Percentiles rank a stretch among this genome's conserved stretches.
Evolutionary conservation across 64 coral and sea anemone species (phyloP).

Genomic region (Actinia equina): DNA sequence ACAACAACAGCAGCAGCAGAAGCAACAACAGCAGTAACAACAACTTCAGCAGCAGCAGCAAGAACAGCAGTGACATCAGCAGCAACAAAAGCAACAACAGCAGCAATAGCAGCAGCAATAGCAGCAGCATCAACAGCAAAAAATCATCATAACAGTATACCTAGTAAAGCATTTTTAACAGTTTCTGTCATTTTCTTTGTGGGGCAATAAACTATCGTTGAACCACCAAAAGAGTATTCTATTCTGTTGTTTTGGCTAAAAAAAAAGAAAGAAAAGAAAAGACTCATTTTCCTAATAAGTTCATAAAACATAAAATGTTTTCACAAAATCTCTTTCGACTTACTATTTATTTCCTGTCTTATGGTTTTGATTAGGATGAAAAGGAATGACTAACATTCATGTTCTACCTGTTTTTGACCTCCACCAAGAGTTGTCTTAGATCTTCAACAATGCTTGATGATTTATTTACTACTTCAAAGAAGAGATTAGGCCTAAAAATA

Average conservation of each 20-base stretch:
- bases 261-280: not conserved
- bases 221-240: conserved; percentile 78
- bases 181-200: conserved; percentile 79
- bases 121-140: not conserved
- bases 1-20: too few species aligned
- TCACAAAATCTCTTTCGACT: too few species aligned
- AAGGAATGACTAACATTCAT: not conserved
- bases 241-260: conserved; percentile 44
- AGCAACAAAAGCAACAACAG: not conserved
- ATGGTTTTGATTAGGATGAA: too few species aligned
- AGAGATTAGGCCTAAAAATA: conserved; percentile 83
- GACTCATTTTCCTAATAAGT: too few species aligned
- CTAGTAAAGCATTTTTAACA: conserved; percentile 46
- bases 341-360: too few species aligned
- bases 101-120: not conserved
- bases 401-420: conserved; percentile 27
- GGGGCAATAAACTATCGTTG: conserved; percentile 90
- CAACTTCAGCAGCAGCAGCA: too few species aligned
- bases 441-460: conserved; percentile 49
- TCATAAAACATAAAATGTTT: too few species aligned
- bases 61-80: not conserved
- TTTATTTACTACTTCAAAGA: conserved; percentile 71
- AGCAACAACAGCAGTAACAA: not conserved
- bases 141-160: not conserved
- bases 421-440: conserved; percentile 58